phyloP scores from a whole-genome alignment of 1,140 invertebrate genomes.

The Saccostrea echinata region DNA sequence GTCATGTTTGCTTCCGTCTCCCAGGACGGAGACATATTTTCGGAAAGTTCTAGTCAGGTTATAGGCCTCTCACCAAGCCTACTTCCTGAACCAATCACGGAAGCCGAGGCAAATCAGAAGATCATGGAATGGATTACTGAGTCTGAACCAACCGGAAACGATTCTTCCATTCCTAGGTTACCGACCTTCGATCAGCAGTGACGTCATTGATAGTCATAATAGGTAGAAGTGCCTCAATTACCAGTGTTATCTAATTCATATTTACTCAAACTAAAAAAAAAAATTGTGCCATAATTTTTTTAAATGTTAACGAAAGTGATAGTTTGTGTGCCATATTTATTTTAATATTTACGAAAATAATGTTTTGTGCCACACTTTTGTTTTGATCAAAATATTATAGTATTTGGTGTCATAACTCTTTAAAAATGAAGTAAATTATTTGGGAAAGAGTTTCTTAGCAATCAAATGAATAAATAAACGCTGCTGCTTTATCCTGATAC shows the following conservation, averaged over 20 bases:
- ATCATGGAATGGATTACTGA: conserved; percentile 5
- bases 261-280: neutral
- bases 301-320: neutral
- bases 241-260: neutral
- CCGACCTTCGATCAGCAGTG: neutral
- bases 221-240: neutral
- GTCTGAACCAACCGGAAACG: neutral
- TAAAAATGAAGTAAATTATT: too few relatives aligned
- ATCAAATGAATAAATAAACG: too few relatives aligned
- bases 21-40: neutral
- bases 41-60: neutral
- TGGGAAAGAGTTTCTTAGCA: too few relatives aligned
- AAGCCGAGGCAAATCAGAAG: conserved; percentile 6
- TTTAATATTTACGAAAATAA: neutral
- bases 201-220: neutral
- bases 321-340: neutral
- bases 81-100: neutral
- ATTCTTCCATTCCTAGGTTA: neutral
- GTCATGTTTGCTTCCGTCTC: neutral
- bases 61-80: neutral
- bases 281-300: too few relatives aligned
- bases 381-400: neutral
- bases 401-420: neutral
- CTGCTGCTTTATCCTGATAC: too few relatives aligned
- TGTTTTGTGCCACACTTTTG: neutral